These are phyloP conservation scores for Caloenas nicobarica DNA, from an alignment of 2,113 vertebrate genomes.

Conservation along the genomic window DNA sequence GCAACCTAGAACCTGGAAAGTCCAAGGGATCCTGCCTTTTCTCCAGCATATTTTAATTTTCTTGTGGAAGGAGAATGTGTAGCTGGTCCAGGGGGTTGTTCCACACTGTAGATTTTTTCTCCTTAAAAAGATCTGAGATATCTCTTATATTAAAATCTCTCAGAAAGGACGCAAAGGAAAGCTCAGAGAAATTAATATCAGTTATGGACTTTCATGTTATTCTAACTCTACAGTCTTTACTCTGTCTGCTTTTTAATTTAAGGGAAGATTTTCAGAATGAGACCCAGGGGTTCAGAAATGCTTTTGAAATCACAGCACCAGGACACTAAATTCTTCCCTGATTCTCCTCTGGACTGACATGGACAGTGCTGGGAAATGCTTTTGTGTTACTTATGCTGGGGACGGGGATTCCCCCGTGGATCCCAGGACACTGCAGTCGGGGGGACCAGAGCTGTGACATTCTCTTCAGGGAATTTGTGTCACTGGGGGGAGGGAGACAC, in stretches of 20 bases:
- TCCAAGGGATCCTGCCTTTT: neutral
- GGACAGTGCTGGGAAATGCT: neutral
- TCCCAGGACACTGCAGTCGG: neutral
- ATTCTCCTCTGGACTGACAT: neutral
- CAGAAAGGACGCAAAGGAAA: neutral
- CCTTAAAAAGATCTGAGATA: neutral
- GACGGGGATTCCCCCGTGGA: no score
- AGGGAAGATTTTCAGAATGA: neutral
- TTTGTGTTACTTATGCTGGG: accelerated
- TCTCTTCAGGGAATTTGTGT: neutral
- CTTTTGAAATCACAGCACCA: neutral
- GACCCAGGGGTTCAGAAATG: accelerated
- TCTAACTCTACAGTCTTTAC: neutral
- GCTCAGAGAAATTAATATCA: neutral
- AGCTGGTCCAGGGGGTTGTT: neutral
- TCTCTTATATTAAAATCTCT: neutral
- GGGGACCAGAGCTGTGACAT: neutral
- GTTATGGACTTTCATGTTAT: neutral
- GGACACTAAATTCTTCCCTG: neutral
- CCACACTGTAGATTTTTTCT: neutral
- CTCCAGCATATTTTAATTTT: neutral
- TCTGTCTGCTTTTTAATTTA: neutral
- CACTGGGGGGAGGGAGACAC: neutral
- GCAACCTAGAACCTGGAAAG: neutral
- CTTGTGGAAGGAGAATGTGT: neutral